These are phyloP conservation scores for Drosophila conformis DNA, from an alignment of 2,888 invertebrate genomes.

Conservation along the genomic window DNA sequence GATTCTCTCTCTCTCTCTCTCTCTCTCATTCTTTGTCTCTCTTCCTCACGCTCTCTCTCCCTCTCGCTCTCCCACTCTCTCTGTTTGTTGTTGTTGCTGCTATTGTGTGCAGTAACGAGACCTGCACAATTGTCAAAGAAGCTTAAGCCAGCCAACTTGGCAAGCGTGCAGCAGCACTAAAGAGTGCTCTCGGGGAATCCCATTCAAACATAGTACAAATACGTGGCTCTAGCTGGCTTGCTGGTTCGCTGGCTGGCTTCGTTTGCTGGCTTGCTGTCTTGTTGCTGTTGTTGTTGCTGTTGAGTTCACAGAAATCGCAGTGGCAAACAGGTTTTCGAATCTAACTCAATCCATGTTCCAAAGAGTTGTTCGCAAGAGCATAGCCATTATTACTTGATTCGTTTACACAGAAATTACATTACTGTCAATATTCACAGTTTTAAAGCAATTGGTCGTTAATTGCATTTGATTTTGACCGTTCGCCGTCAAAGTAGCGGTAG, in stretches of 20 bases:
- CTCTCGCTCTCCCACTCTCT: too few species aligned
- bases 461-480: neutral
- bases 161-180: neutral
- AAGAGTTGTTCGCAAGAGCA: neutral
- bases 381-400: neutral
- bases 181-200: neutral
- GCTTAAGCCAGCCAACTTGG: slow-evolving; percentile 15
- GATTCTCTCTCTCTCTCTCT: too few species aligned
- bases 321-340: neutral
- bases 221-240: neutral
- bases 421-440: neutral
- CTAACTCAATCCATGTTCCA: neutral
- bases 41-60: neutral
- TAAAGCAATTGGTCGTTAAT: neutral
- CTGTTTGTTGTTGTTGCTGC: neutral
- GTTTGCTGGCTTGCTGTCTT: too few species aligned
- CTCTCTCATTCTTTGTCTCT: neutral
- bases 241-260: too few species aligned
- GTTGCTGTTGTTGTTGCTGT: too few species aligned
- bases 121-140: slow-evolving; percentile 10
- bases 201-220: neutral
- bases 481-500: neutral
- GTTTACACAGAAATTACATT: neutral
- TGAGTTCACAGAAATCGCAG: neutral
- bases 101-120: neutral